Evolutionary conservation across 2,888 invertebrate species (phyloP).

Genomic region (Hermodice carunculata): DNA sequence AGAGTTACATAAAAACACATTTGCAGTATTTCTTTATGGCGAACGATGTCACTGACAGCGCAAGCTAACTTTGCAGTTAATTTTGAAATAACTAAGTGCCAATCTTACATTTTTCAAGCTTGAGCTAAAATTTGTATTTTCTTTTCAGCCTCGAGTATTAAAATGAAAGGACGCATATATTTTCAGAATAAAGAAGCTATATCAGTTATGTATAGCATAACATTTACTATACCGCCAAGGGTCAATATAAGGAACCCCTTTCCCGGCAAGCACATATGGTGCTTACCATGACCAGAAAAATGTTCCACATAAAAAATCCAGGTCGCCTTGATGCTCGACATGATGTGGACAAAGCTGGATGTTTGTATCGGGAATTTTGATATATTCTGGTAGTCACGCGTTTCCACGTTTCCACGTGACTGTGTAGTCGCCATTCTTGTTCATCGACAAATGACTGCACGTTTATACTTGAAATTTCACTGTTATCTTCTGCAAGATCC

Average conservation of each 20-base stretch:
- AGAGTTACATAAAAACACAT: no score
- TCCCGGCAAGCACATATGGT: constrained; percentile 25
- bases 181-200: no score
- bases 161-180: no score
- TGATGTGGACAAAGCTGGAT: constrained; percentile 45
- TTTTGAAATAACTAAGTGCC: no score
- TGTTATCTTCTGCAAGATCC: constrained; percentile 42
- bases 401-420: constrained; percentile 48
- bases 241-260: constrained; percentile 9
- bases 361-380: constrained; percentile 44
- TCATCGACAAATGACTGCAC: constrained; percentile 49
- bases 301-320: constrained; percentile 50
- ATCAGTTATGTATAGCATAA: no score
- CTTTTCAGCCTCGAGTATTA: no score
- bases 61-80: no score
- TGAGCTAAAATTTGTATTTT: no score
- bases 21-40: no score
- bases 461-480: constrained; percentile 48
- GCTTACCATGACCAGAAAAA: constrained; percentile 49
- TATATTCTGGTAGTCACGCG: constrained; percentile 43
- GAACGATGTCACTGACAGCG: no score
- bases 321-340: constrained; percentile 46
- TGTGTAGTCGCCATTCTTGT: constrained; percentile 51
- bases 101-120: no score
- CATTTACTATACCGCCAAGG: neutral